These are phyloP conservation scores for Cyanocitta stelleri DNA, from an alignment of 2,113 vertebrate genomes.

Conservation along the genomic window DNA sequence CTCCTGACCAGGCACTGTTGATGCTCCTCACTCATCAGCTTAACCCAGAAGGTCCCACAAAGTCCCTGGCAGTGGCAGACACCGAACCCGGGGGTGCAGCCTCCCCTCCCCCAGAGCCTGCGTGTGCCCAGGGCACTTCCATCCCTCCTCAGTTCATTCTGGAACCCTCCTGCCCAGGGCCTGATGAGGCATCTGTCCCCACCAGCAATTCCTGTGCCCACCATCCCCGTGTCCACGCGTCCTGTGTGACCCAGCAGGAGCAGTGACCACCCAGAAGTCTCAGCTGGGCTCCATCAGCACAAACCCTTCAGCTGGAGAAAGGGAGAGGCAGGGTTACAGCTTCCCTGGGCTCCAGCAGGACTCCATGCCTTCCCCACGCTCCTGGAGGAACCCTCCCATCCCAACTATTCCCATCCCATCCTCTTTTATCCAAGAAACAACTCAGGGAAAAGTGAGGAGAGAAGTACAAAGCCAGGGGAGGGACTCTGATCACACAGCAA, in stretches of 20 bases:
- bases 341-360: background rate
- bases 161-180: background rate
- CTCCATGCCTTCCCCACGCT: rapidly evolving
- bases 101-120: background rate
- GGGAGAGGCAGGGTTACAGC: rapidly evolving
- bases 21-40: rapidly evolving
- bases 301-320: background rate
- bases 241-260: background rate
- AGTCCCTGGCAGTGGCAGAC: rapidly evolving
- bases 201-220: background rate
- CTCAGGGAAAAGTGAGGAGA: rapidly evolving
- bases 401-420: background rate
- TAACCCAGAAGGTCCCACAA: rapidly evolving
- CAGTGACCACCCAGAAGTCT: rapidly evolving
- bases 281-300: background rate
- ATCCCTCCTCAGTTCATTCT: background rate
- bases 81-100: rapidly evolving
- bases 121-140: rapidly evolving
- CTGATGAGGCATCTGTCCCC: background rate
- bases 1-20: background rate
- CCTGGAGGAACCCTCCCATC: background rate
- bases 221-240: rapidly evolving
- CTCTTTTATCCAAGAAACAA: rapidly evolving
- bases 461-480: background rate
- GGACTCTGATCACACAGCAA: background rate